Evolutionary conservation across 2,888 invertebrate genomes (phyloP), one percentile per base, ranked within the genome.

Genomic region (Sipunculus nudus): DNA sequence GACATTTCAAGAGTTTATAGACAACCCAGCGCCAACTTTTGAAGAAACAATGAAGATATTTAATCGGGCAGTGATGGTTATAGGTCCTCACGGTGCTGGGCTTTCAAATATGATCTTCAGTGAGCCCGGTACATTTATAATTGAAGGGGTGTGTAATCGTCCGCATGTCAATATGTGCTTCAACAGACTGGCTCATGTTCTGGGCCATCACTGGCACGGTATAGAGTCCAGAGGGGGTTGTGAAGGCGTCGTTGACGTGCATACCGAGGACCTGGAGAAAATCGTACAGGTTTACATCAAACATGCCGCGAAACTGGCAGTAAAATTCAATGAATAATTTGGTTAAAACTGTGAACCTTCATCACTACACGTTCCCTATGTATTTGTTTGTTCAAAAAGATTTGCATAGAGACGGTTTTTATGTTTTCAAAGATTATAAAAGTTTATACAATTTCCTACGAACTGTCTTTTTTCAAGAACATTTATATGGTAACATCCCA

Each of bases 101-200:
- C 41, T 67, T 13, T 46, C 71, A 4, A 71, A 71, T 50, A 39
- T 65, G 16, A 29, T 71, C 16, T 70, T 63, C 35, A 32, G 48
- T 16, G 21, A 54, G 23, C 63, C 61, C 5, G 65, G 67, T 1
- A 64, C 63, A 1, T 40, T 59, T 26, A 59, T 71, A 10, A 43
- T 71, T 8, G 71, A 71, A 35, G 65, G 58, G 5, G 67, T 71
- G 23, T 71, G 71, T 49, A 69, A 69, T 46, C 67, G 61, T 8
- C 71, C 68, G 3, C 71, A 71, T 40, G 65, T 69, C 39, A 71
- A 71, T 55, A 63, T 71, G 67, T 70, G 69, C 49, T 71, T 48
- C 41, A 67, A 67, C 59, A 61, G 65, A 50, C 23, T 54, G 4
- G 55, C 67, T 3, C 65, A 67, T 38, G 52, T 53, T 8, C 45